Evolutionary conservation across 2,797 vertebrate genomes (phyloP).

Genomic region (Xenopus petersii): DNA sequence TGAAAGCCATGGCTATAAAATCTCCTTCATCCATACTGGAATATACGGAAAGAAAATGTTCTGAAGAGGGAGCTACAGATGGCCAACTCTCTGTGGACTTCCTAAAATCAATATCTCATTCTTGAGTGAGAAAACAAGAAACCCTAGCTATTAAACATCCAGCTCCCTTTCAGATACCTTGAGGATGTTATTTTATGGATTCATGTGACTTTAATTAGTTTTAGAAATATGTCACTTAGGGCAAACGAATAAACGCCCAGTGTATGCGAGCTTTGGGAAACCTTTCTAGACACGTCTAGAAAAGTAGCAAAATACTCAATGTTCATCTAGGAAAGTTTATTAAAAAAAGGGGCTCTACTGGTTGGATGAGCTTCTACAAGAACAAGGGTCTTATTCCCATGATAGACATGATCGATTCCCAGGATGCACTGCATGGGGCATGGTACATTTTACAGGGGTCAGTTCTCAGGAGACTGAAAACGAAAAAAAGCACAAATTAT

Average conservation of each 20-base stretch:
- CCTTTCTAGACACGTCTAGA: no score
- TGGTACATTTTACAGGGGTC: not conserved
- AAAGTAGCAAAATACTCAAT: no score
- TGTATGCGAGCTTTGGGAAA: not conserved
- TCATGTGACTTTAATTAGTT: not conserved
- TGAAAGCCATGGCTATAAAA: no score
- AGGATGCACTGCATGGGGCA: not conserved
- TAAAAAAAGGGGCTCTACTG: not conserved
- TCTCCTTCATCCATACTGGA: no score
- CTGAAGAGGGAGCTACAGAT: no score
- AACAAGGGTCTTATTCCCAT: not conserved
- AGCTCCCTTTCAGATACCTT: no score
- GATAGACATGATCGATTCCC: not conserved
- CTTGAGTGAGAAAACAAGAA: no score
- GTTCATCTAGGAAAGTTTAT: no score
- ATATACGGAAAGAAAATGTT: no score
- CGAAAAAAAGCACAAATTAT: slow-evolving; percentile 13
- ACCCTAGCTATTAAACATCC: no score
- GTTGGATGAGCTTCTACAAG: not conserved
- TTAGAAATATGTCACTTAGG: not conserved
- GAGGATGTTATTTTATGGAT: not conserved
- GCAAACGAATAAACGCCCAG: not conserved
- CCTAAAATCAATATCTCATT: no score
- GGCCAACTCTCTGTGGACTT: no score
- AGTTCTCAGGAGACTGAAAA: not conserved